Evolutionary conservation across 2,888 invertebrate genomes (phyloP), one percentile per base, ranked within the genome.

Genomic region (Pocota personata): DNA sequence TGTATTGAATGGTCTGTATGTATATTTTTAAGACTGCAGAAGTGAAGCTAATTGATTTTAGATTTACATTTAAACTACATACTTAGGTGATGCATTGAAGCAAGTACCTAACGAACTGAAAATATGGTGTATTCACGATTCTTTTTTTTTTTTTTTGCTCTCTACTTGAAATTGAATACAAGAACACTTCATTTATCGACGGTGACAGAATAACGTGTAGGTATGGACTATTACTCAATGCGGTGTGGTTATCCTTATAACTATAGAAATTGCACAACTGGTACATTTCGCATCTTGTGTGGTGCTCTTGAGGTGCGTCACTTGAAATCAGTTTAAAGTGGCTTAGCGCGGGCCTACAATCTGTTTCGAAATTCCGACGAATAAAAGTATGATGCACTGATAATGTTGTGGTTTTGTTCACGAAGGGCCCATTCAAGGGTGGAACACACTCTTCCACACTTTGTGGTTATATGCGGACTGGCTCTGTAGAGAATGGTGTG

Each of bases 291-390:
- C 83, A 79, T 73, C 83, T 83, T 84, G 83, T 84, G 79, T 84
- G 83, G 83, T 55, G 55, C 79, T 64, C 72, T 69, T 69, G 64
- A 75, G 62, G 35, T 48, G 24, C 4, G 35, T 37, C 73, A 79
- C 83, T 84, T 24, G 58, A 80, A 48, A 73, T 58, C 43, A 21
- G n/a, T 27, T 60, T 76, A 58, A 71, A 84, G 84, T 71, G 69
- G 75, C 27, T 55, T 46, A 80, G 84, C 84, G 84, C 84, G 84
- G 80, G 84, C 84, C 84, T 84, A 46, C 75, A 84, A 80, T 84
- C 84, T 84, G 84, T 84, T 84, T 80, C 75, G 50, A 37, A 84
- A 84, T 84, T 84, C 84, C 84, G 69, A 84, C 75, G 64, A 73
- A 67, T 73, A 62, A 14, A 27, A 69, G 64, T 75, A 32, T 62